Base-by-base conservation (phyloP, 2,113 vertebrate genomes). In the Chelonoidis abingdonii region DNA sequence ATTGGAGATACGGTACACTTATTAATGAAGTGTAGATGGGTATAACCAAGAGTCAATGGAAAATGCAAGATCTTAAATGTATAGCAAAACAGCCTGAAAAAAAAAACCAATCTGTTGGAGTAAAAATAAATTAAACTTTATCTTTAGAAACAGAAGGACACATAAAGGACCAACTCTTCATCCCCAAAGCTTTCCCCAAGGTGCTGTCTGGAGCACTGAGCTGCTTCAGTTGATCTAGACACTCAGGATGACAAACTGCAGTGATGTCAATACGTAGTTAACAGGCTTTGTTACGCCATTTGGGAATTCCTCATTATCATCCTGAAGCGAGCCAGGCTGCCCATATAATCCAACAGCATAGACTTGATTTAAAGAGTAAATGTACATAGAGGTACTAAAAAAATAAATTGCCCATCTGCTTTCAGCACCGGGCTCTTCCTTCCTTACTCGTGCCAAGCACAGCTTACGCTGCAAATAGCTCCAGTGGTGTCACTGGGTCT, bases 151-250 rank as follows among this genome's bases (percentile, higher is more conserved):
- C 4, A 87, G 41, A 87, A 75, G n/a, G 35, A 62, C 4, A 3
- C 79, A 24, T n/a, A 80, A 53, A 44, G 2, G 3, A 6, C 50
- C n/a, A 59, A 41, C 6, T 52, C 38, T 49, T 57, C 29, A 27
- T 5, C 44, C 38, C 2, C 11, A 13, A 24, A 49, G 53, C n/a
- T 53, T 57, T 59, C 56, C 49, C 54, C 25, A 80, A 57, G 1
- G 0, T 0, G 3, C 14, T 65, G 50, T n/a, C 31, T 59, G 80
- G 80, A 59, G 44, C 49, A 41, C 27, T 1, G 0, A 0, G 0
- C 0, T 1, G 27, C 76, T 84, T 27, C 0, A 2, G 44, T 1
- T 47, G 41, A 5, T 5, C 6, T 24, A 19, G 0, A 27, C 1
- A 4, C 14, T 65, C 19, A 38, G n/a, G 78, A 9, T 0, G 7